These are phyloP conservation scores for Thalassoma bifasciatum DNA, from an alignment of 2,113 vertebrate species.

Conservation along the genomic window DNA sequence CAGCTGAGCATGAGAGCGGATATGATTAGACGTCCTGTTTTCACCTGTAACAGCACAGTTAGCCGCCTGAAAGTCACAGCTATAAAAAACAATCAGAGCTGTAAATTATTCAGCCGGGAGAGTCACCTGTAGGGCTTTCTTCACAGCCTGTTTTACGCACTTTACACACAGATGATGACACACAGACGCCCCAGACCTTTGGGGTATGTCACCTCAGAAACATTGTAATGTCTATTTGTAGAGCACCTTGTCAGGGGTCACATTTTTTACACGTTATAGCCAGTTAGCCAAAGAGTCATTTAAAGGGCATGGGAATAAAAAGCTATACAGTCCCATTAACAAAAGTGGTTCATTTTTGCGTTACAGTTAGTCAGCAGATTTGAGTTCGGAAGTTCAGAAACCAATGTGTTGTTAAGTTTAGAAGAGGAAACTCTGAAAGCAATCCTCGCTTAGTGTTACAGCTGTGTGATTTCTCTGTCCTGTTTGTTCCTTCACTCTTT, in stretches of 20 bases:
- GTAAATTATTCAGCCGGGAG: neutral
- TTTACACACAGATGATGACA: neutral
- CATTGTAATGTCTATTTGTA: slow-evolving; percentile 17
- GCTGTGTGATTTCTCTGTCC: too few relatives aligned
- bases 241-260: slow-evolving; percentile 1
- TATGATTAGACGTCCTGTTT: slow-evolving; percentile 7
- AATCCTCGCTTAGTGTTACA: too few relatives aligned
- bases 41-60: slow-evolving; percentile 26
- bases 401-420: neutral
- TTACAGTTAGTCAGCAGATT: too few relatives aligned
- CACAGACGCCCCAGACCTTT: neutral
- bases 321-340: too few relatives aligned
- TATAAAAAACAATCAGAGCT: neutral
- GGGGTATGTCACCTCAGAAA: neutral
- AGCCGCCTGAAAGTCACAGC: slow-evolving; percentile 3
- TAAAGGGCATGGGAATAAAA: neutral
- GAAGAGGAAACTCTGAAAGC: too few relatives aligned
- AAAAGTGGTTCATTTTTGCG: too few relatives aligned
- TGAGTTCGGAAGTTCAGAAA: too few relatives aligned
- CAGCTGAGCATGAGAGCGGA: slow-evolving; percentile 16
- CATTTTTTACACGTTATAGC: neutral
- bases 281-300: neutral
- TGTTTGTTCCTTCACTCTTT: too few relatives aligned
- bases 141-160: neutral
- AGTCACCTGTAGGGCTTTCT: neutral